phyloP scores from a whole-genome alignment of 1,140 invertebrate genomes.

The Helicoverpa armigera region DNA sequence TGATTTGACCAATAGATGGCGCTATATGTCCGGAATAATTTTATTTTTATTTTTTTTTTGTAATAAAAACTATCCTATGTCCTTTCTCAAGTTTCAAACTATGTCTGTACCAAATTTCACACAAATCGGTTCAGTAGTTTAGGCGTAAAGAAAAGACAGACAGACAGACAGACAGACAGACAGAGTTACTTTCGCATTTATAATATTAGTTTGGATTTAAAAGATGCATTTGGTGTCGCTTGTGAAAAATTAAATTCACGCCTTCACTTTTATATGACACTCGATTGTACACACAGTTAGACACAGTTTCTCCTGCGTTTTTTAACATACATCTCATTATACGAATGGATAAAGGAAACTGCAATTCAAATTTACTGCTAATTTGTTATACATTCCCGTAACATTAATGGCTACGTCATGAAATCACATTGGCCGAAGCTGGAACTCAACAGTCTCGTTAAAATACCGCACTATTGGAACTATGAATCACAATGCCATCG shows the following conservation, averaged over 20 bases:
- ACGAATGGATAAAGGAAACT: background rate
- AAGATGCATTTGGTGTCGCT: too few species aligned
- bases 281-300: background rate
- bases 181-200: too few species aligned
- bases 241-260: background rate
- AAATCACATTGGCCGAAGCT: constrained; percentile 6
- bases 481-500: constrained; percentile 49
- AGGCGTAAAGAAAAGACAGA: too few species aligned
- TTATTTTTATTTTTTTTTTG: too few species aligned
- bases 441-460: constrained; percentile 21
- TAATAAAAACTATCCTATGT: too few species aligned
- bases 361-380: constrained; percentile 22
- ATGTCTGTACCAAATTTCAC: too few species aligned
- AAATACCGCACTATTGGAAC: constrained; percentile 41
- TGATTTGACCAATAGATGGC: too few species aligned
- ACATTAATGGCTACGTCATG: constrained; percentile 29
- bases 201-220: too few species aligned
- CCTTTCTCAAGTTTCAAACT: too few species aligned
- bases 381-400: constrained; percentile 22
- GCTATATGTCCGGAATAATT: too few species aligned
- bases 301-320: background rate
- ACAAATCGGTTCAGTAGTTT: too few species aligned
- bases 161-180: too few species aligned
- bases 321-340: background rate
- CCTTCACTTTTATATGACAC: background rate